Conservation (phyloP, 2,888 invertebrate genomes). For the Ochropleura plecta region DNA sequence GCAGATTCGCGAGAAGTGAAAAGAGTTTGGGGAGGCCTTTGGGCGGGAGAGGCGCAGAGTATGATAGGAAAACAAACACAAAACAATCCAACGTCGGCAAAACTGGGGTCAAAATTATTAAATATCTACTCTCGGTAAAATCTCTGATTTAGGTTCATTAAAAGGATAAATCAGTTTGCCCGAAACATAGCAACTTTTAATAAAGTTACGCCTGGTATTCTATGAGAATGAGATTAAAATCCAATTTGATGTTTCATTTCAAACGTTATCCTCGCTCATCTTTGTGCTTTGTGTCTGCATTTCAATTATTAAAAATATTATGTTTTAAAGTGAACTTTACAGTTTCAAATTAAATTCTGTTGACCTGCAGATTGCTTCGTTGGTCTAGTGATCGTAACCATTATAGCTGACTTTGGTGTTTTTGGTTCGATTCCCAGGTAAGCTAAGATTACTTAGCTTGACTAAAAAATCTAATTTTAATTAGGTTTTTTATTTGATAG, state of each 20-base stretch:
- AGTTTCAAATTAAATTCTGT: conserved; percentile 37
- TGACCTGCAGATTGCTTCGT: background rate
- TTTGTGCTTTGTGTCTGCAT: conserved; percentile 32
- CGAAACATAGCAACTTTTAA: conserved; percentile 52
- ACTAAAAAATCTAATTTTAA: no score
- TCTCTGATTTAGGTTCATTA: conserved; percentile 27
- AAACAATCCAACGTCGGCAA: background rate
- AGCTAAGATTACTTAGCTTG: no score
- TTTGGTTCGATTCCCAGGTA: background rate
- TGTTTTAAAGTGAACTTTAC: conserved; percentile 11
- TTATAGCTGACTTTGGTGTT: no score
- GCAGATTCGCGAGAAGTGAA: no score
- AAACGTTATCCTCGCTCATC: conserved; percentile 47
- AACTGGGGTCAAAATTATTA: background rate
- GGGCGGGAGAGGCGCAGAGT: no score
- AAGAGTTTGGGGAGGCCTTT: no score
- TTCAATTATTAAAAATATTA: conserved; percentile 46
- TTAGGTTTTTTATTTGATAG: no score
- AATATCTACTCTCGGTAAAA: background rate
- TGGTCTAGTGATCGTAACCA: rapidly evolving
- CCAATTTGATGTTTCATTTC: conserved; percentile 63
- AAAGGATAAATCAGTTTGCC: conserved; percentile 22
- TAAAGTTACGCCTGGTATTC: conserved; percentile 55
- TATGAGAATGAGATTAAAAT: conserved; percentile 62
- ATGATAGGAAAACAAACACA: no score